Conservation (phyloP, 2,797 vertebrate species). For the Borostomias antarcticus region DNA sequence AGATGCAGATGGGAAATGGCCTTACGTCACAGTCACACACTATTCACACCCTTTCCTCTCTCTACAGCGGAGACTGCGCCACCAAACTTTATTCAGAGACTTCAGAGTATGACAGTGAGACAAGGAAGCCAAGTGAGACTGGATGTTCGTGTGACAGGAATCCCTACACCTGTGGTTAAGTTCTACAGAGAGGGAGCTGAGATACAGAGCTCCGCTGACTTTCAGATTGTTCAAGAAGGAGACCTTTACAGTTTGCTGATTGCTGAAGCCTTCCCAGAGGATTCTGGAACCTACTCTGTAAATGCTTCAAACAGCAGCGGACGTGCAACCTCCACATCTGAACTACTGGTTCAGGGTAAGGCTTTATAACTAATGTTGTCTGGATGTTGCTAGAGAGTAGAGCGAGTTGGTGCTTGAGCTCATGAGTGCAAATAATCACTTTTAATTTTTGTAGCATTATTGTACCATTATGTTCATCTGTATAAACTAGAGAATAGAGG, state of each 20-base stretch:
- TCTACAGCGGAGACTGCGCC: conserved; percentile 89
- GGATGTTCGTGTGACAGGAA: conserved; percentile 93
- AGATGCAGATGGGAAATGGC: background rate
- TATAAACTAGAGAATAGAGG: too few relatives aligned
- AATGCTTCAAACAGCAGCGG: conserved; percentile 94
- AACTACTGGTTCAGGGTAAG: conserved; percentile 92
- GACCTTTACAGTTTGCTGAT: conserved; percentile 97
- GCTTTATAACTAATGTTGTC: background rate
- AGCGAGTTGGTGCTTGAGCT: too few relatives aligned
- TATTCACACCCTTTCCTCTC: background rate
- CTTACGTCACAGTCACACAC: background rate
- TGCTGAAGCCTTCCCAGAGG: conserved; percentile 95
- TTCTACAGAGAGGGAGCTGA: conserved; percentile 98
- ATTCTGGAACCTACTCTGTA: conserved; percentile 96
- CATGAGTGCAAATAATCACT: too few relatives aligned
- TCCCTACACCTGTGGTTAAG: conserved; percentile 97
- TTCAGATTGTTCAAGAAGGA: conserved; percentile 94
- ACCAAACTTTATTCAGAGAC: conserved; percentile 93
- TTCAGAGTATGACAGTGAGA: conserved; percentile 93
- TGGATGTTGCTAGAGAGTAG: background rate
- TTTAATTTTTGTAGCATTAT: too few relatives aligned
- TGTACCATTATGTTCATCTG: too few relatives aligned
- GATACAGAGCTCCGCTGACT: conserved; percentile 98
- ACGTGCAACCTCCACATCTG: conserved; percentile 95
- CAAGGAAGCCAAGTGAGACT: conserved; percentile 96